Evolutionary conservation across 1,140 invertebrate genomes (phyloP).

Genomic region (Hormaphis cornu): DNA sequence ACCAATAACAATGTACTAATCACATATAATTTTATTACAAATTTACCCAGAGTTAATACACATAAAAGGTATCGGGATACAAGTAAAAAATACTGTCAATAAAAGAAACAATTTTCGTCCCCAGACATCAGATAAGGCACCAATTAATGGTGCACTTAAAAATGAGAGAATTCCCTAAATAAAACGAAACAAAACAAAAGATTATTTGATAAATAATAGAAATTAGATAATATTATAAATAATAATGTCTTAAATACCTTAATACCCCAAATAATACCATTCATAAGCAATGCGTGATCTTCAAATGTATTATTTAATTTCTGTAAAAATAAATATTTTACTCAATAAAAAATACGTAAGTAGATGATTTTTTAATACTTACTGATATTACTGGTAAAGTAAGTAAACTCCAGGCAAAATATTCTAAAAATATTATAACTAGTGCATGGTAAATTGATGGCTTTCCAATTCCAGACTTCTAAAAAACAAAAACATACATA

Average conservation of each 20-base stretch:
- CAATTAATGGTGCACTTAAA: constrained; percentile 90
- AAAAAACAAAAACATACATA: constrained; percentile 39
- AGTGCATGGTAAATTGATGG: constrained; percentile 95
- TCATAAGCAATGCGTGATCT: constrained; percentile 98
- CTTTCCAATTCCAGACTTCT: constrained; percentile 79
- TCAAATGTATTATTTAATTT: constrained; percentile 95
- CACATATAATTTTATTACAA: neutral
- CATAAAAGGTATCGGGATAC: constrained; percentile 97
- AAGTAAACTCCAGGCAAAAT: constrained; percentile 97
- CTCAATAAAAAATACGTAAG: neutral
- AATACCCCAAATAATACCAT: constrained; percentile 97
- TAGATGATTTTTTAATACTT: constrained; percentile 42
- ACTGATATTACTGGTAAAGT: constrained; percentile 97
- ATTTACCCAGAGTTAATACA: constrained; percentile 90
- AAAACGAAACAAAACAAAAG: constrained; percentile 3
- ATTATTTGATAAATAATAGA: constrained; percentile 15
- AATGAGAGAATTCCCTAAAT: constrained; percentile 90
- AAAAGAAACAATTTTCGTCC: constrained; percentile 96
- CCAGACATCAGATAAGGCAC: constrained; percentile 95
- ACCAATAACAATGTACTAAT: neutral
- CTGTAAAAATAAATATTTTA: constrained; percentile 45
- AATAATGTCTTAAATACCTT: constrained; percentile 47
- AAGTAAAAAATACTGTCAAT: constrained; percentile 98
- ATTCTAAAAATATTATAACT: constrained; percentile 98
- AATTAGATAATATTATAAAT: neutral